phyloP scores from a whole-genome alignment of 2,888 invertebrate genomes.

The Agrochola circellaris region DNA sequence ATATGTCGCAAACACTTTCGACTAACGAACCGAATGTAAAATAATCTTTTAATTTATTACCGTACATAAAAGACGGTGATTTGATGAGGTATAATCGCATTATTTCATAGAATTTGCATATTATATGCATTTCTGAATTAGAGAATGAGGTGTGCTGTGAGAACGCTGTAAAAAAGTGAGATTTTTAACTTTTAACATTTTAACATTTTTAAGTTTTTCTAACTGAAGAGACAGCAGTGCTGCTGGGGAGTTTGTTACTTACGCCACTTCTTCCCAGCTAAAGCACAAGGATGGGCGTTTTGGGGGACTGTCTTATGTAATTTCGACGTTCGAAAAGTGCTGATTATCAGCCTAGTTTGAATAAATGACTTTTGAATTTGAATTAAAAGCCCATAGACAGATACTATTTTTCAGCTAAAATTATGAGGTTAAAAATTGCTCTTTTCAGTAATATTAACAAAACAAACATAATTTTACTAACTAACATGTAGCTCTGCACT shows the following conservation, averaged over 20 bases:
- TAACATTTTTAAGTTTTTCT: too few species aligned
- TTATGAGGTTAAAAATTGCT: background rate
- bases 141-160: slow-evolving; percentile 30
- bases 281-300: too few species aligned
- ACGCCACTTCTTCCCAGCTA: too few species aligned
- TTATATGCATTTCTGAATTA: slow-evolving; percentile 41
- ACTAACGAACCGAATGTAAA: slow-evolving; percentile 49
- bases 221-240: too few species aligned
- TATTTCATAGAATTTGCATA: slow-evolving; percentile 52
- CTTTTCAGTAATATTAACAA: background rate
- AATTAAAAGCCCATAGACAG: background rate
- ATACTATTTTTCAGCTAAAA: background rate
- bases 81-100: slow-evolving; percentile 56
- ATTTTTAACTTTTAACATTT: too few species aligned
- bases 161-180: slow-evolving; percentile 23
- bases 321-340: too few species aligned
- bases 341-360: too few species aligned
- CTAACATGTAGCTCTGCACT: background rate
- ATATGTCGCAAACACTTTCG: slow-evolving; percentile 51
- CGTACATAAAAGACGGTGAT: slow-evolving; percentile 36
- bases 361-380: background rate
- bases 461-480: background rate
- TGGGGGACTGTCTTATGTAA: too few species aligned
- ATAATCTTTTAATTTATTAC: slow-evolving; percentile 56
- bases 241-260: too few species aligned